Evolutionary conservation across 2,888 invertebrate genomes (phyloP), one percentile per base, ranked within the genome.

Genomic region (Parasteatoda lunata): DNA sequence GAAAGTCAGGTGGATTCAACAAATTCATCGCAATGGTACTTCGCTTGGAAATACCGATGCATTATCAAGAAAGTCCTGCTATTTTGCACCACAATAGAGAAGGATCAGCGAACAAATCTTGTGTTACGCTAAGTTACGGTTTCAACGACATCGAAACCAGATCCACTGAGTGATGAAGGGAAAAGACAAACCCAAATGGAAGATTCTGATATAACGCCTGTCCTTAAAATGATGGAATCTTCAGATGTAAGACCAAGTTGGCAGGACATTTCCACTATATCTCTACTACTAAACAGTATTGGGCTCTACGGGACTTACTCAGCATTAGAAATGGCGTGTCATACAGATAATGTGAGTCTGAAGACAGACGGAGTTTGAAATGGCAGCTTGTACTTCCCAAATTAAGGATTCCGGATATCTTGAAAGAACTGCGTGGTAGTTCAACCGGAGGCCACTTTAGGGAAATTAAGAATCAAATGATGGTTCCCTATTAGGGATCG

Each of bases 141-240:
- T 30, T 30, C 30, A 30, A 30, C 2, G 30, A 13, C 75, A 30
- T 45, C 45, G 45, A 45, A 5, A 8, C 59, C 7, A 45, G 72
- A 72, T 52, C 54, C 72, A 51, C 52, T 8, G 54, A 72, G 52
- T 72, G 30, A 72, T 15, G 72, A 72, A 51, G 15, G 15, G 15
- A 8, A 30, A 4, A 9, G 52, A 52, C 8, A 51, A 52, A 54
- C n/a, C 54, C 72, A 72, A 15, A 51, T n/a, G n/a, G n/a, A 51
- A 72, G 72, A 72, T 9, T n/a, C 52, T 0, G 72, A 72, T 51
- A 51, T 72, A 51, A 72, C 51, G 8, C 72, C 30, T 6, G 52
- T 72, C 6, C n/a, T 59, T 4, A 13, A 59, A 59, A 13, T 59
- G 13, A 59, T 5, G 59, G 59, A 59, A 59, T 59, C 13, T 72